Percentiles rank a stretch among this genome's conserved stretches.
Conservation (phyloP, 2,888 invertebrate species). For the Cantharis rufa region DNA sequence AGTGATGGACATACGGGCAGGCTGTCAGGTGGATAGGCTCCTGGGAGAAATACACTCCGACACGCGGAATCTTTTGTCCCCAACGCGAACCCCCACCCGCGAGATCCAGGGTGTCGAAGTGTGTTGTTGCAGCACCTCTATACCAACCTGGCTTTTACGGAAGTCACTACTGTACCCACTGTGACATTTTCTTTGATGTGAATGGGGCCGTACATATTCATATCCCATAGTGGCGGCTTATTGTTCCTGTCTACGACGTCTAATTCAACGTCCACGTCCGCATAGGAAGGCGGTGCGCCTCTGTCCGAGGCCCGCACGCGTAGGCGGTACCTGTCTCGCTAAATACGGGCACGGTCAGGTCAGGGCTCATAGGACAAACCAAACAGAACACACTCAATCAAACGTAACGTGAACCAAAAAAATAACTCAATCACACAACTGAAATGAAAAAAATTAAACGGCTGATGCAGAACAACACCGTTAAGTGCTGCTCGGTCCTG, state of each 20-base stretch:
- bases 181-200: conserved; percentile 98
- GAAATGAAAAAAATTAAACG: conserved; percentile 32
- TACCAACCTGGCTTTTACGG: conserved; percentile 98
- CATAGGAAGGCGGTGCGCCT: conserved; percentile 88
- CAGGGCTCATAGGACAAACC: conserved; percentile 66
- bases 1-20: conserved; percentile 39
- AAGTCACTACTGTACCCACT: conserved; percentile 97
- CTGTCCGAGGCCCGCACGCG: conserved; percentile 96
- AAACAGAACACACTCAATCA: conserved; percentile 55
- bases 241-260: conserved; percentile 98
- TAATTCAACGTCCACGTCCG: conserved; percentile 96
- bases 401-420: conserved; percentile 46
- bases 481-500: conserved; percentile 19
- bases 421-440: conserved; percentile 54
- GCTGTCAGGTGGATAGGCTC: conserved; percentile 37
- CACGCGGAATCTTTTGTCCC: conserved; percentile 36
- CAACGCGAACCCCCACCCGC: conserved; percentile 48
- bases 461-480: conserved; percentile 28
- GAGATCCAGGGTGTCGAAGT: conserved; percentile 58
- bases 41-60: conserved; percentile 36
- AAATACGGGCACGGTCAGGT: conserved; percentile 72
- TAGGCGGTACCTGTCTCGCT: conserved; percentile 96
- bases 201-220: conserved; percentile 94
- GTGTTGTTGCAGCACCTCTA: conserved; percentile 52
- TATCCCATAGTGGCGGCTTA: conserved; percentile 97